A percentile compares a stretch with the other conserved stretches of the same genome.
Evolutionary conservation across 2,888 invertebrate species (phyloP).

Genomic region (Eupsilia transversa): DNA sequence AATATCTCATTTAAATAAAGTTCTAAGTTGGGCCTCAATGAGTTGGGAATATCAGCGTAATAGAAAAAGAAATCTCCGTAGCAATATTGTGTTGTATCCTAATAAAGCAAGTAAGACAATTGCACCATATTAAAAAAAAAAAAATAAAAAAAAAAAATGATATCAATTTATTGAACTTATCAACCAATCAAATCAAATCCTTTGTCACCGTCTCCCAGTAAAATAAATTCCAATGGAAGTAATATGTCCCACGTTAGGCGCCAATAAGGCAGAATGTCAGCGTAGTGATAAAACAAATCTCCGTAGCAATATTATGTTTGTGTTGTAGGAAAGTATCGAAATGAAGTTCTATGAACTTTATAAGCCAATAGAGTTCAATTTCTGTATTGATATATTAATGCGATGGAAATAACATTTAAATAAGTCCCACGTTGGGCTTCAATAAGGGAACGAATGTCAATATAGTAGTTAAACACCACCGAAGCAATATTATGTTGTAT

Average conservation of each 20-base stretch:
- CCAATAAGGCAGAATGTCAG: constrained; percentile 28
- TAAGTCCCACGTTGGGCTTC: constrained; percentile 59
- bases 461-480: background rate
- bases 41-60: too few relatives aligned
- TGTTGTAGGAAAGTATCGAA: background rate
- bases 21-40: too few relatives aligned
- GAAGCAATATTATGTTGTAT: constrained; percentile 17
- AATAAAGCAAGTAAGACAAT: too few relatives aligned
- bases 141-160: too few relatives aligned
- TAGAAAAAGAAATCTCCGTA: constrained; percentile 7
- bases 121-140: too few relatives aligned
- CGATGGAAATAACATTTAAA: constrained; percentile 41
- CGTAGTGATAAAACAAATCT: constrained; percentile 10
- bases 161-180: constrained; percentile 1
- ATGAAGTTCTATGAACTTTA: constrained; percentile 20
- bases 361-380: constrained; percentile 16
- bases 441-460: constrained; percentile 22
- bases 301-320: constrained; percentile 15
- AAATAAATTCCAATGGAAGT: constrained; percentile 26
- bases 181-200: constrained; percentile 13
- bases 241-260: constrained; percentile 30
- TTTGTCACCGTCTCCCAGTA: background rate
- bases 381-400: too few relatives aligned
- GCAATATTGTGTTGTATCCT: background rate
- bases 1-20: too few relatives aligned